Conservation (phyloP, 1,140 invertebrate genomes). For the Tetraneura akinire region DNA sequence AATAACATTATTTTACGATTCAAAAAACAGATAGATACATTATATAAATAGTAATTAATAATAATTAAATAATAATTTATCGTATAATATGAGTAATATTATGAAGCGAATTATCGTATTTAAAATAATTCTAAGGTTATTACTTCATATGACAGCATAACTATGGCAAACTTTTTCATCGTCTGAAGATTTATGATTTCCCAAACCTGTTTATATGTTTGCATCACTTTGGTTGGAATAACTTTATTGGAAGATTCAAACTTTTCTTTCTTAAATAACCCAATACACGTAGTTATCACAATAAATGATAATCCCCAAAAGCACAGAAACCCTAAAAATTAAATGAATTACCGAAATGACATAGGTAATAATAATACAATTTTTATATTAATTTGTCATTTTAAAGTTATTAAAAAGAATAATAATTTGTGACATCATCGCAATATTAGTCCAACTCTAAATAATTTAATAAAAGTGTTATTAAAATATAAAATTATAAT, state of each 20-base stretch:
- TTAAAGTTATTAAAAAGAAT: too few species aligned
- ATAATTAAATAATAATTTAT: too few species aligned
- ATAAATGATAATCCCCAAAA: background rate
- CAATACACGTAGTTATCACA: background rate
- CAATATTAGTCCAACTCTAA: too few species aligned
- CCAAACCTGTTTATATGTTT: conserved; percentile 25
- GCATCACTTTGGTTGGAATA: background rate
- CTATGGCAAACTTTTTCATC: background rate
- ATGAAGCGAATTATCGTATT: too few species aligned
- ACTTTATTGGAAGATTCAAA: background rate
- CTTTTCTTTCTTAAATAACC: background rate
- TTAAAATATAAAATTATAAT: too few species aligned
- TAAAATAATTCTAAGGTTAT: background rate
- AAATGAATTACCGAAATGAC: too few species aligned
- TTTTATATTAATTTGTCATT: too few species aligned
- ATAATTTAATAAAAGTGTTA: too few species aligned
- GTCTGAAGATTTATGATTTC: conserved; percentile 11
- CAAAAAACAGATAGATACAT: background rate
- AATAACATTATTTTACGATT: background rate
- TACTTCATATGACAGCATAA: conserved; percentile 18
- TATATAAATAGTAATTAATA: too few species aligned
- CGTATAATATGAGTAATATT: too few species aligned
- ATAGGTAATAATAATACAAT: too few species aligned
- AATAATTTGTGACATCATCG: too few species aligned
- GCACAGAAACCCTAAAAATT: conserved; percentile 10